Evolutionary conservation across 2,888 invertebrate genomes (phyloP), one percentile per base, ranked within the genome.

Genomic region (Metallyticus violacea): DNA sequence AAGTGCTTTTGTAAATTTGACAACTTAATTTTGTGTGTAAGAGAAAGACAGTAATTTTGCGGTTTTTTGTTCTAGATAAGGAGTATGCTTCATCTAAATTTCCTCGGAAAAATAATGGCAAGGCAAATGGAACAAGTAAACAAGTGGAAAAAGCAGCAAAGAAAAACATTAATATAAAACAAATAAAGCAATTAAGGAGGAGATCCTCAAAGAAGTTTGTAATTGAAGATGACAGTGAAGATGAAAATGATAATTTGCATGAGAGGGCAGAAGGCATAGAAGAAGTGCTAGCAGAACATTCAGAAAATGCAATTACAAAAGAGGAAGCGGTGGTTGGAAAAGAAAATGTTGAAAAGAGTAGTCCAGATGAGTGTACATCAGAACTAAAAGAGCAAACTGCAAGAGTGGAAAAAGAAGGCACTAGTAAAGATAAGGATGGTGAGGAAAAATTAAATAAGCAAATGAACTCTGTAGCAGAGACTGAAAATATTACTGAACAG

Each of bases 341-440:
- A 29, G 85, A 85, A 26, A 77, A 40, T 27, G 79, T 62, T 79
- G 85, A 86, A 7, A 9, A 40, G 78, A 79, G 79, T 6, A 83
- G 79, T 62, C 78, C 26, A 26, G 86, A 79, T 27, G 79, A 86
- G n/a, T 62, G 25, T n/a, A 77, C 77, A 30, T 5, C 27, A 9
- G 7, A 29, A 26, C n/a, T n/a, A n/a, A 82, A 82, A 40, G 86
- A 86, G 22, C 79, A 78, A n/a, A 26, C 27, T n/a, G 25, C 30
- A n/a, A 79, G 22, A 29, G 79, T 29, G 28, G 85, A 85, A 79
- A 89, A 89, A 15, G 89, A 89, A 22, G 40, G 15, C 9, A n/a
- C n/a, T n/a, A n/a, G n/a, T n/a, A n/a, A n/a, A n/a, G n/a, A n/a
- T 86, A 89, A 89, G 25, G 89, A 88, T 78, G 89, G 89, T 88